Base-by-base conservation (phyloP, 2,888 invertebrate genomes). In the Patella depressa region DNA sequence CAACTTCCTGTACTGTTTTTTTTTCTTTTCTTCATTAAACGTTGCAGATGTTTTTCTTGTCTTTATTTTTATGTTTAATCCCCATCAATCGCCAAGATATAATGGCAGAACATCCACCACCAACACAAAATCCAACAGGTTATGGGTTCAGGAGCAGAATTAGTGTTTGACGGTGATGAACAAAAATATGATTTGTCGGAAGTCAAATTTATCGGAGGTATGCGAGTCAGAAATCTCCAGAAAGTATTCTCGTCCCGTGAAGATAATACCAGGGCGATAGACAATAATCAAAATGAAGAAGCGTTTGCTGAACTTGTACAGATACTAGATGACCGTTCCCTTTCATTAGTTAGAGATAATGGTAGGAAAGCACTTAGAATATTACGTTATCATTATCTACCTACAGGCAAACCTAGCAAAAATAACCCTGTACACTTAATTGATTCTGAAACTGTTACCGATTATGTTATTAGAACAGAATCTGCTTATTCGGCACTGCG, bases 271-370 rank as follows among this genome's bases (percentile, higher is more conserved):
- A 54, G 15, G n/a, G 76, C 53, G 4, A 74, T 75, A 24, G 77
- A 76, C 54, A 45, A 15, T n/a, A 80, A 65, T 14, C 79, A 80
- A 74, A 83, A 84, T 73, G 84, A 75, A 55, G 77, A 81, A 70
- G 82, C 80, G 3, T 83, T 59, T 72, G 81, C 80, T 5, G 82
- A 84, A 71, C 71, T 85, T 2, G 79, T 82, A 17, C 83, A 84
- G 59, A 72, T 75, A 45, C 59, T 83, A 3, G 84, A 85, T 75
- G 84, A 83, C 54, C 78, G 72, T 54, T 80, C 78, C 45, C 72
- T 83, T 12, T 78, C 78, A 12, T 54, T 83, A 4, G 65, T 83
- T n/a, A 55, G 15, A 9, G 75, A 84, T 70, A 79, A 84, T 79
- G 82, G 84, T 9, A 77, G 82, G 65, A 77, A 78, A 15, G 80